These are phyloP conservation scores for Pristis pectinata DNA, from an alignment of 2,797 vertebrate species.

Conservation along the genomic window DNA sequence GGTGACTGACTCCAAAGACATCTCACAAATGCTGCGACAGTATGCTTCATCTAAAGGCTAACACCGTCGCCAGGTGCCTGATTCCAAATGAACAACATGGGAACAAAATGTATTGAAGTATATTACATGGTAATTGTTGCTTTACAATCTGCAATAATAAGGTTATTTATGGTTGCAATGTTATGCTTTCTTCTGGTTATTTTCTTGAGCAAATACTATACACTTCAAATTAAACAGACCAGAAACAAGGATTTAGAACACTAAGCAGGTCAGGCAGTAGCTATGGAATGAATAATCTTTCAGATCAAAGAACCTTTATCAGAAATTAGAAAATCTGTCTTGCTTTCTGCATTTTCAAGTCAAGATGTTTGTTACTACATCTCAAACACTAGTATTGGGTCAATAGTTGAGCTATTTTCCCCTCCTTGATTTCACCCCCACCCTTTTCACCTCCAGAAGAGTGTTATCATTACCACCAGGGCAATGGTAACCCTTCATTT, in stretches of 20 bases:
- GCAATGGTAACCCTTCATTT: not conserved
- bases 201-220: not conserved
- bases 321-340: not conserved
- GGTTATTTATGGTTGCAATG: not conserved
- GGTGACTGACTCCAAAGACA: slow-evolving; percentile 79
- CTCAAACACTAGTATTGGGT: not conserved
- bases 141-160: slow-evolving; percentile 23
- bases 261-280: too few species aligned
- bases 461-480: not conserved
- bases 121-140: not conserved
- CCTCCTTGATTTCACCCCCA: not conserved
- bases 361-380: not conserved
- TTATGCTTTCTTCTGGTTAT: not conserved
- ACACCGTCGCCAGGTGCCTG: slow-evolving; percentile 23
- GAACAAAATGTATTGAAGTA: slow-evolving; percentile 21
- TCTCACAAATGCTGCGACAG: slow-evolving; percentile 72
- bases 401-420: not conserved
- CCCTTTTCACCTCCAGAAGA: not conserved
- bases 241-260: not conserved
- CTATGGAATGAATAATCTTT: too few species aligned
- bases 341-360: not conserved
- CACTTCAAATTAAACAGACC: not conserved
- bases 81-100: slow-evolving; percentile 17
- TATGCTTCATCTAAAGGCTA: slow-evolving; percentile 65
- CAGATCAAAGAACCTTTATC: too few species aligned